Evolutionary conservation across 1,140 invertebrate species (phyloP), one percentile per base, ranked within the genome.

Genomic region (Dendrolimus punctatus): DNA sequence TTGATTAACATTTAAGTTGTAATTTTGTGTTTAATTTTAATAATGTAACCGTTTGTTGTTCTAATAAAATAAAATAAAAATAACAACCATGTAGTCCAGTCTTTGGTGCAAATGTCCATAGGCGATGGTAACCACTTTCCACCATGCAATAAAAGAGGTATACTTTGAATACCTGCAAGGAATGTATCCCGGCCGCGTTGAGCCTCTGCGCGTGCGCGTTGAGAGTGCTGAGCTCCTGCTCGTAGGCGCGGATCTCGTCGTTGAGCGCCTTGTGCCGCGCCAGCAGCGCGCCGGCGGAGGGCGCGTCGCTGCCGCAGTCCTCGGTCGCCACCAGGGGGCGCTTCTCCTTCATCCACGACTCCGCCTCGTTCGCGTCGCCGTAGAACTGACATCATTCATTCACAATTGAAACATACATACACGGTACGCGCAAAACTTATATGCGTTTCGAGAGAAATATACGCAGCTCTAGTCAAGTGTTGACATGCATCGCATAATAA

Each of bases 291-390:
- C 95, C 93, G 0, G 97, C 96, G 65, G 93, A 94, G 0, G 95
- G 93, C 68, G 98, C 96, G 85, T 98, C 96, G 40, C 91, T 91
- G 4, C 97, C 97, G 66, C 94, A 95, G 86, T 99, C 97, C 39
- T 91, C 90, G 0, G 95, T 96, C n/a, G 91, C 90, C 2, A 97
- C 94, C 36, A 99, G 86, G 0, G 96, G 92, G 79, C 95, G 93
- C 80, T 97, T 97, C 77, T 99, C 97, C 62, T 95, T 94, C 87
- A 99, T 92, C 97, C 97, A 99, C 0, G 96, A 98, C 70, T 99
- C 98, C 0, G 97, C 95, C 79, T 99, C 98, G 82, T 99, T 99
- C 0, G 97, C 97, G 87, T 99, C 98, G 3, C 96, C 93, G 75
- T 97, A 98, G 87, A 97, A 98, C 90, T 96, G 90, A 8, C 67